These are phyloP conservation scores for Orcinus orca DNA, from an alignment of 2,113 vertebrate species.

Conservation along the genomic window DNA sequence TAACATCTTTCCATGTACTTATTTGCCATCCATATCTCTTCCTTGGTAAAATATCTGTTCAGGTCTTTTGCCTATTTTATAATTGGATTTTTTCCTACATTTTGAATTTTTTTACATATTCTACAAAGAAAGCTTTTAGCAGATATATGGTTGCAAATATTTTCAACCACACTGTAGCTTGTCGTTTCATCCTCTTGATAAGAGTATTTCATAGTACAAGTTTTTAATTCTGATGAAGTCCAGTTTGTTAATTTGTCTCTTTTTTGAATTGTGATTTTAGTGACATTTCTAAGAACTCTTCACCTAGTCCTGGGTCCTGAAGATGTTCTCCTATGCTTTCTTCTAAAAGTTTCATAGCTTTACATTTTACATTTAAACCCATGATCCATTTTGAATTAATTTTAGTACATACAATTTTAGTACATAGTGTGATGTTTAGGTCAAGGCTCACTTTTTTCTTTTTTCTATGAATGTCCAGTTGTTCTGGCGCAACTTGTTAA, in stretches of 20 bases:
- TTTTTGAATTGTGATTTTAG: background rate
- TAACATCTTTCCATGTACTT: background rate
- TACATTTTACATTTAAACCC: background rate
- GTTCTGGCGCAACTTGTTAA: background rate
- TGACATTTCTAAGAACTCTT: background rate
- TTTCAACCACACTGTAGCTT: background rate
- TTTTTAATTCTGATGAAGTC: conserved; percentile 9
- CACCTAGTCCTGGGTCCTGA: background rate
- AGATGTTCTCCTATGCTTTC: background rate
- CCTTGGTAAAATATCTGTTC: conserved; percentile 4
- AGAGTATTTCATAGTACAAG: background rate
- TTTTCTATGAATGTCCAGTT: background rate
- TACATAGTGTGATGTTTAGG: background rate
- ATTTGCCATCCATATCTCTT: background rate
- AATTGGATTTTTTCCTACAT: background rate
- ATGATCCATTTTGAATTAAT: background rate
- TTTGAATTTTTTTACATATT: background rate
- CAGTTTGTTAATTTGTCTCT: background rate
- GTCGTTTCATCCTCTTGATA: background rate
- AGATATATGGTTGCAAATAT: background rate
- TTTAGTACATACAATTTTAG: background rate
- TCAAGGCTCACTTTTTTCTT: background rate
- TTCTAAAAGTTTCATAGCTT: background rate
- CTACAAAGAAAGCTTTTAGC: background rate
- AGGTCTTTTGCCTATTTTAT: background rate